Evolutionary conservation across 2,113 vertebrate species (phyloP), one percentile per base, ranked within the genome.

Genomic region (Cyprinodon variegatus): DNA sequence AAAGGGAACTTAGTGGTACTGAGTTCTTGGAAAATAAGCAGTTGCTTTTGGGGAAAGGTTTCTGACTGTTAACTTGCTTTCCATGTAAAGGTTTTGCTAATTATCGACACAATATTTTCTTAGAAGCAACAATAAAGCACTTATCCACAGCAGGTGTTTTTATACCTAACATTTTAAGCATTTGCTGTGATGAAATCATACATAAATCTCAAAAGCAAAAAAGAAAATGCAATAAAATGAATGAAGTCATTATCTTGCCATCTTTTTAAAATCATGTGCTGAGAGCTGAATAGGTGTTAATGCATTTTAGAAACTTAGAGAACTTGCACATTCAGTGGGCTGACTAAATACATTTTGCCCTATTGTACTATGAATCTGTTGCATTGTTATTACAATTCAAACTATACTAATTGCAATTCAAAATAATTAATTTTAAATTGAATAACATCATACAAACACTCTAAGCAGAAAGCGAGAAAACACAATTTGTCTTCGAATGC

Each of bases 381-480:
- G 57, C 65, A 59, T 43, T 68, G 13, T 22, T 50, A 43, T 37
- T 70, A 68, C 68, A 67, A 8, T 59, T 39, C 61, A 72, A 10
- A 72, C 77, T 86, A 59, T 8, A 83, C 60, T 50, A 17, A n/a
- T 48, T 70, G 36, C 50, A 13, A 15, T 20, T 20, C 2, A 65
- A 17, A 65, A 53, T 20, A 61, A 71, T 43, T 71, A 3, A 82
- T 85, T 82, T 83, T 46, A 76, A 69, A 77, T 41, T 61, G n/a
- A 78, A 76, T 57, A 63, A 65, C 64, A 83, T 83, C 59, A 38
- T 36, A 29, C 29, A 29, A 29, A 29, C 29, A 29, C 29, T 29
- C 29, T 29, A 29, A 29, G 29, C 29, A 29, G 29, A 29, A 29
- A 29, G 29, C 29, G 29, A 29, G 29, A 29, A 29, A 29, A 29